phyloP scores from a whole-genome alignment of 2,888 invertebrate genomes.

The Lucinisca nassula region DNA sequence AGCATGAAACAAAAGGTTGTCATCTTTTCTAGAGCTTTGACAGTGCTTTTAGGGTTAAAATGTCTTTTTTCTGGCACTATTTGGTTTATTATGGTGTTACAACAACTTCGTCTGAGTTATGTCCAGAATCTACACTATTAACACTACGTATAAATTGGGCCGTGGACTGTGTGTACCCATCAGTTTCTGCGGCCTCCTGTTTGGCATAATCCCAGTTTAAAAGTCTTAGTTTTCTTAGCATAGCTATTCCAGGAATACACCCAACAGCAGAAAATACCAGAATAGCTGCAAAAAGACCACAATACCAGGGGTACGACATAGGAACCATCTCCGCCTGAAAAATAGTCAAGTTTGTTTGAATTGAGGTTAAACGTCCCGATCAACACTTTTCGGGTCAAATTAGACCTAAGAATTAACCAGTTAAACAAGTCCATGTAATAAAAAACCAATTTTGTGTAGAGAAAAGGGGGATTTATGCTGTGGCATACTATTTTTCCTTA shows the following conservation, averaged over 20 bases:
- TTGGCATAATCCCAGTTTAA: slow-evolving; percentile 77
- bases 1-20: too few relatives aligned
- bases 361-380: too few relatives aligned
- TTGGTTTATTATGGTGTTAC: neutral
- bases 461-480: too few relatives aligned
- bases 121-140: slow-evolving; percentile 72
- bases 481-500: too few relatives aligned
- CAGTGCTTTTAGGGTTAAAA: too few relatives aligned
- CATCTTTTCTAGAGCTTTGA: too few relatives aligned
- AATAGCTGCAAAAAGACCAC: slow-evolving; percentile 67
- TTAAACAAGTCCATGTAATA: too few relatives aligned
- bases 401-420: too few relatives aligned
- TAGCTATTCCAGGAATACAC: slow-evolving; percentile 80
- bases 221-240: slow-evolving; percentile 74
- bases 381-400: too few relatives aligned
- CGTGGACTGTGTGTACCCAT: slow-evolving; percentile 77
- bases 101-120: slow-evolving; percentile 68
- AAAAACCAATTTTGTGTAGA: too few relatives aligned
- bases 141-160: slow-evolving; percentile 74
- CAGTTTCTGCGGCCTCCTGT: slow-evolving; percentile 72
- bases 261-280: slow-evolving; percentile 78
- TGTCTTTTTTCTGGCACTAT: too few relatives aligned
- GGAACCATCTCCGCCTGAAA: slow-evolving; percentile 60
- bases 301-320: slow-evolving; percentile 78
- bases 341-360: too few relatives aligned